Conservation (phyloP, 2,113 vertebrate genomes). For the Lagopus leucura region DNA sequence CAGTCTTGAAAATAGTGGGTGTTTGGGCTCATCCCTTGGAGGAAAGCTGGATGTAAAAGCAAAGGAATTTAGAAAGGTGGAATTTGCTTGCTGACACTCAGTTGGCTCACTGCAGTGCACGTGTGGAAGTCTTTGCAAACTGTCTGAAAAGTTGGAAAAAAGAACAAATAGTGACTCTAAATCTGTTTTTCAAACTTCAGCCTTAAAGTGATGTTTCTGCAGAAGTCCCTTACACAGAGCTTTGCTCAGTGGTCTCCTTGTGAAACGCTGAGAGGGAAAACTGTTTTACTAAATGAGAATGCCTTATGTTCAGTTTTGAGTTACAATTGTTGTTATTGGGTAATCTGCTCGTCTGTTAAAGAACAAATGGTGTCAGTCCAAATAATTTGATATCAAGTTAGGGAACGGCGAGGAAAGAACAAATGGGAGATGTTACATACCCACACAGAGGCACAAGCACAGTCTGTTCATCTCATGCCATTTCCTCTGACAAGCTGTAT, state of each 20-base stretch:
- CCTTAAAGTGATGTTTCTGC: not conserved
- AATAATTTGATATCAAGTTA: not conserved
- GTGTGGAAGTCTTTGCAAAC: not conserved
- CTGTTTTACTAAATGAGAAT: not conserved
- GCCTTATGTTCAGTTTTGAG: not conserved
- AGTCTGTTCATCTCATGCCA: not conserved
- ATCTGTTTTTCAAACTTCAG: not conserved
- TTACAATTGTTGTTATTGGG: not conserved
- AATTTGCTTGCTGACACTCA: not conserved
- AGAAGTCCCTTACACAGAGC: not conserved
- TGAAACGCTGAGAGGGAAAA: not conserved
- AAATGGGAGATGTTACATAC: not conserved
- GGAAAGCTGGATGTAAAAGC: not conserved
- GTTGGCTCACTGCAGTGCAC: not conserved
- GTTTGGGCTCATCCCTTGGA: not conserved
- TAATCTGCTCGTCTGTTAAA: not conserved
- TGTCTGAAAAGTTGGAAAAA: not conserved
- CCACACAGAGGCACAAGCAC: not conserved
- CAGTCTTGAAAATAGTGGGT: not conserved
- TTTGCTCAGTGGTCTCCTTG: not conserved
- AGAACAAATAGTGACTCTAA: not conserved
- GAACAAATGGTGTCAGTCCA: not conserved
- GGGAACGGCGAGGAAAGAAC: not conserved
- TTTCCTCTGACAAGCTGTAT: not conserved
- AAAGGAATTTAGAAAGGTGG: not conserved